Conservation (phyloP, 2,797 vertebrate species). For the Cynodonichthys magdalenae region DNA sequence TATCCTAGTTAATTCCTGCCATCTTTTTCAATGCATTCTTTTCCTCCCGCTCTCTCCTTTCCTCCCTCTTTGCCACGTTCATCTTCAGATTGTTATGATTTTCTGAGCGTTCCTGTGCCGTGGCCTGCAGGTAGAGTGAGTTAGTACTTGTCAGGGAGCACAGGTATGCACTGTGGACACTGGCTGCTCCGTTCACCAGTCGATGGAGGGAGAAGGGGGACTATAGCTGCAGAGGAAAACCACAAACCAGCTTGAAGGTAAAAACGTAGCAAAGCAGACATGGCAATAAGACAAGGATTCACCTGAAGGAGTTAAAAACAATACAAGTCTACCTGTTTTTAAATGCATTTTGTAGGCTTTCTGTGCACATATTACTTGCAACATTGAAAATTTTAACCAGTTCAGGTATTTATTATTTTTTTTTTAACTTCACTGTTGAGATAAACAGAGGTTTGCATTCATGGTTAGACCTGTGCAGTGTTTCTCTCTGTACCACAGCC, state of each 20-base stretch:
- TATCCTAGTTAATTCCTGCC: slow-evolving; percentile 19
- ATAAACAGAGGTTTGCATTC: no score
- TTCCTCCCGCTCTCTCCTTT: slow-evolving; percentile 9
- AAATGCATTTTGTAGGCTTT: no score
- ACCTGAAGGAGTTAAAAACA: neutral
- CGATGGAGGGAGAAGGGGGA: slow-evolving; percentile 27
- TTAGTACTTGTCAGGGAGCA: slow-evolving; percentile 80
- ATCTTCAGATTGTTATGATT: slow-evolving; percentile 75
- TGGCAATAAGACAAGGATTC: neutral
- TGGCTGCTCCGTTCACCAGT: slow-evolving; percentile 38
- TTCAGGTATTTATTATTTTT: no score
- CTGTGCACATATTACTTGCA: neutral
- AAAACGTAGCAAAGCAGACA: neutral
- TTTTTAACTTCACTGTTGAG: no score
- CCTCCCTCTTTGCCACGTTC: slow-evolving; percentile 46
- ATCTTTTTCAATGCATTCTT: slow-evolving; percentile 20
- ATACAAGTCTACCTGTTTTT: neutral
- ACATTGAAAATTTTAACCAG: neutral
- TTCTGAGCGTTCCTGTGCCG: slow-evolving; percentile 69
- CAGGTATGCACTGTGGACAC: slow-evolving; percentile 79
- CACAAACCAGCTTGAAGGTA: slow-evolving; percentile 11
- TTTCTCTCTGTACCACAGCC: no score
- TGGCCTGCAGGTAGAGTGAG: slow-evolving; percentile 82
- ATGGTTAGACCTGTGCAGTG: no score
- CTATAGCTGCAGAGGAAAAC: slow-evolving; percentile 10